Base-by-base conservation (phyloP, 1,140 invertebrate species). In the Lepeophtheirus salmonis region DNA sequence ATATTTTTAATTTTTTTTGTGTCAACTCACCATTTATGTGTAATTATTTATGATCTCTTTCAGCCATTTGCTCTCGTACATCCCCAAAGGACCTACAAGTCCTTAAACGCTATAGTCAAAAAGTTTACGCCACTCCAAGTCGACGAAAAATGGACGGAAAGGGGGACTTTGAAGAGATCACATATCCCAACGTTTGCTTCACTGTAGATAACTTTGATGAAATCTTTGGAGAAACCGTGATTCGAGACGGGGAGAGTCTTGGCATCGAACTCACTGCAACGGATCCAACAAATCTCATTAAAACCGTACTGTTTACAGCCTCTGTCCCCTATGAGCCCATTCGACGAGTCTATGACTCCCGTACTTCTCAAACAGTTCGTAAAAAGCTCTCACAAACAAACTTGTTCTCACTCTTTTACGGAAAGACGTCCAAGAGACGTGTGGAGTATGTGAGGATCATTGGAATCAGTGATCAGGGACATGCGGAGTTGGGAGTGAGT, bases 151-250 rank as follows among this genome's bases (percentile, higher is more conserved):
- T 98, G 92, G 90, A 97, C 71, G 86, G 86, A 14, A 98, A 98
- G 75, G 95, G 92, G 25, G 92, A 96, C 69, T 80, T 86, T 63
- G 95, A 98, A 75, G 89, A 97, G 75, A 97, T 97, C 69, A 94
- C 90, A 24, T 98, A 97, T 75, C 95, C 95, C 1, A 88, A 95
- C 75, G 90, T 98, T 65, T 97, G 89, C 75, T 98, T 97, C 73
- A 91, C 91, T 80, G 89, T 98, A 52, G 95, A 98, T 73, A 95
- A 97, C 76, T 98, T 97, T 74, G 94, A 97, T 73, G 90, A 97
- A 79, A 88, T 84, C 60, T 97, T 97, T 78, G 84, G 83, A 74
- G 92, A 81, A 66, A 92, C 80, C 70, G 74, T 95, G 70, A 89
- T 97, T 23, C 78, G 89, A 53, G 92, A 97, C 75, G 90, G 92